Evolutionary conservation across 2,797 vertebrate genomes (phyloP).

Genomic region (Orestias chungarensis): DNA sequence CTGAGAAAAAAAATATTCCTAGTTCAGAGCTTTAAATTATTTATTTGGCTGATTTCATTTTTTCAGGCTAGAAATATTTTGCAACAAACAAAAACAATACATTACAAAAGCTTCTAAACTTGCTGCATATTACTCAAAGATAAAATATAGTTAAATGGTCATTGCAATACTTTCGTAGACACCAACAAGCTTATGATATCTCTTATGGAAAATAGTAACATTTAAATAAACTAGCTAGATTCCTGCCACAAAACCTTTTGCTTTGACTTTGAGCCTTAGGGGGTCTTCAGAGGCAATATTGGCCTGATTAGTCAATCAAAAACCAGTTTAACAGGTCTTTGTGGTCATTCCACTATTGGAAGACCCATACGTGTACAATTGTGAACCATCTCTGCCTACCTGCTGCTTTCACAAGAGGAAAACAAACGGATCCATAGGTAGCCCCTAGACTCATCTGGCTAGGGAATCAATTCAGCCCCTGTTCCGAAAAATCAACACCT

Average conservation of each 20-base stretch:
- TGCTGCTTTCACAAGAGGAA: neutral
- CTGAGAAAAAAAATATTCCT: neutral
- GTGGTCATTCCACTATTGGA: neutral
- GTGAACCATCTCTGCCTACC: neutral
- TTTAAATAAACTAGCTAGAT: neutral
- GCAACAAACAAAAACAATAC: neutral
- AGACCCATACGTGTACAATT: neutral
- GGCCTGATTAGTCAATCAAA: neutral
- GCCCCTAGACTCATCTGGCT: neutral
- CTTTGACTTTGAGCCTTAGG: neutral
- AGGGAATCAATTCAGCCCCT: neutral
- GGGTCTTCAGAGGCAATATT: neutral
- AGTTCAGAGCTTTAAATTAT: too few relatives aligned
- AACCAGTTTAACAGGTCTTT: neutral
- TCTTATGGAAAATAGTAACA: neutral
- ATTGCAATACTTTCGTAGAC: neutral
- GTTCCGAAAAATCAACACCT: neutral
- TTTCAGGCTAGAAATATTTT: neutral
- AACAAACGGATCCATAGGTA: neutral
- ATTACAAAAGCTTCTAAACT: neutral
- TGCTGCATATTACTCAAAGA: neutral
- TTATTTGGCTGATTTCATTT: too few relatives aligned
- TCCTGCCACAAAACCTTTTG: neutral
- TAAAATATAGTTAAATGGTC: neutral
- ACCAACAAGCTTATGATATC: neutral